Evolutionary conservation across 2,888 invertebrate species (phyloP), one percentile per base, ranked within the genome.

Genomic region (Eupelmus urozonus): DNA sequence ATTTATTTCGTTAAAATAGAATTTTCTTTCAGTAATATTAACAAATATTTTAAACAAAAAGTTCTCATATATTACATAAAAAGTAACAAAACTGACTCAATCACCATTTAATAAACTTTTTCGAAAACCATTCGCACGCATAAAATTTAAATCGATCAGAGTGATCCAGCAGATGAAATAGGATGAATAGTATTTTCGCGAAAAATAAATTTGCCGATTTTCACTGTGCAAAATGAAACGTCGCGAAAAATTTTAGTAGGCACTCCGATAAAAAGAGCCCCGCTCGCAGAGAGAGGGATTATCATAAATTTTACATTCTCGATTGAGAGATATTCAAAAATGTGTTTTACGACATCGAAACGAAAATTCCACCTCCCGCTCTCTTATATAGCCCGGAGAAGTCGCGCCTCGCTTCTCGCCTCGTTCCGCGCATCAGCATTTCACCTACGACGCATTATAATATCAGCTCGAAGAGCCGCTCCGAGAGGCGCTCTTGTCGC

Each of bases 261-360:
- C 2, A n/a, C 49, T 49, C 16, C 23, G 5, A 7, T n/a, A 34
- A 34, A 34, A 34, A 34, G 9, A 34, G 5, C 9, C 9, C 9
- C 9, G 34, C 34, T 34, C 34, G 9, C n/a, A 34, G 34, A 18
- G 13, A 69, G 42, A 57, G 42, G 34, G 53, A 23, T 69, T 57
- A 53, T 27, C 55, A 57, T 69, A 57, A 69, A 69, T 69, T 57
- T 57, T 13, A 7, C 59, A 59, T 59, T 42, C 11, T 59, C 59
- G 27, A 53, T 67, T 27, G 57, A 16, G 45, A 27, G 13, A 23
- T 45, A 57, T 59, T 69, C 25, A 27, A 45, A 70, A 70, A 70
- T 27, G 55, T n/a, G 18, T 57, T 45, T 70, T 42, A 57, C 27
- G 13, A 13, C 42, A 9, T 11, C 27, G n/a, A 9, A 18, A 69